Percentiles rank a stretch among this genome's conserved stretches.
phyloP scores from a whole-genome alignment of 2,113 vertebrate genomes.

The Tragulus kanchil region DNA sequence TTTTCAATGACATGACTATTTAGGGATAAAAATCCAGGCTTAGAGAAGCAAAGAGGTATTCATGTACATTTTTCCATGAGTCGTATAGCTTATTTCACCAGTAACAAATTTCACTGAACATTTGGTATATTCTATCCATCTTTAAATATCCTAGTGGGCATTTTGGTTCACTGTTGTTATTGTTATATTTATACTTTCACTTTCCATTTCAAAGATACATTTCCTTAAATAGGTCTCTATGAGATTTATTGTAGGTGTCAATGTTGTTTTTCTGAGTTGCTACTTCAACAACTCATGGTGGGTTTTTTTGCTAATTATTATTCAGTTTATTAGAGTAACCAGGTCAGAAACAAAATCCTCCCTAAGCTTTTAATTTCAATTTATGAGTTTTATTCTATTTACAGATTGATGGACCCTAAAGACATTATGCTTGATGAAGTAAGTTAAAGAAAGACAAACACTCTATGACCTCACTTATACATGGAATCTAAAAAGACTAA shows the following conservation, averaged over 20 bases:
- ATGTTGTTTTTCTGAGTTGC: neutral
- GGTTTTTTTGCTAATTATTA: neutral
- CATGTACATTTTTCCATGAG: neutral
- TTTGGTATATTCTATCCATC: neutral
- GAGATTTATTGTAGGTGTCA: neutral
- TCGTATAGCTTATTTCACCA: neutral
- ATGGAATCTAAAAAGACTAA: neutral
- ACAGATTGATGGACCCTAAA: neutral
- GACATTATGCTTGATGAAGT: neutral
- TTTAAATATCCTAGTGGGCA: neutral
- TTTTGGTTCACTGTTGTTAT: neutral
- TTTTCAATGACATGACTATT: neutral
- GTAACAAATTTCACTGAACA: neutral
- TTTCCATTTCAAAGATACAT: conserved; percentile 46
- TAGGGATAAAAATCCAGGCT: neutral
- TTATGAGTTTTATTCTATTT: neutral
- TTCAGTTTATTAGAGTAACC: neutral
- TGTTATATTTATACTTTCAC: conserved; percentile 26
- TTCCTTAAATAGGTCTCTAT: neutral
- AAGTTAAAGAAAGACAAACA: neutral
- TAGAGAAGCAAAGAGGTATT: neutral
- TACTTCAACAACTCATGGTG: neutral
- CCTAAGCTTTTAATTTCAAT: conserved; percentile 12
- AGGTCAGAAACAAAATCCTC: conserved; percentile 5
- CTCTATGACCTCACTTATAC: neutral